These are phyloP conservation scores for Brachypalpus laphriformis DNA, from an alignment of 2,888 invertebrate genomes.

Conservation along the genomic window DNA sequence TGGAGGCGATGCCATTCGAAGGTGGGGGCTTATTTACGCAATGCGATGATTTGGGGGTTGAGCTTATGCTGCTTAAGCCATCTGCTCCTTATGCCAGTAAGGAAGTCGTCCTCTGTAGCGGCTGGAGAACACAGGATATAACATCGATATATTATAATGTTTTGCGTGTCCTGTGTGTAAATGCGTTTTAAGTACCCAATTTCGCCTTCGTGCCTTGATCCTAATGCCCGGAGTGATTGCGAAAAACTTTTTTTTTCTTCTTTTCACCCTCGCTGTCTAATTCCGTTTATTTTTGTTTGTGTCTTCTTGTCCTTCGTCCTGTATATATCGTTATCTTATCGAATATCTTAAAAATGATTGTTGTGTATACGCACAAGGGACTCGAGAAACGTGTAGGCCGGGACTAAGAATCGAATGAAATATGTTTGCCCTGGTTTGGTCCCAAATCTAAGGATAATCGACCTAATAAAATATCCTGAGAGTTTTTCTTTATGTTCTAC, in stretches of 20 bases:
- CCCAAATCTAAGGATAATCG: conserved; percentile 72
- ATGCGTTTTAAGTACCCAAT: conserved; percentile 76
- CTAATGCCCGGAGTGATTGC: conserved; percentile 68
- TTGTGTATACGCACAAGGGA: conserved; percentile 18
- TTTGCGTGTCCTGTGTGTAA: conserved; percentile 76
- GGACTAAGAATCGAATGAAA: conserved; percentile 48
- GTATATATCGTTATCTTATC: conserved; percentile 68
- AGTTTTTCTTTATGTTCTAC: neutral
- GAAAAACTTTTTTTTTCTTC: conserved; percentile 38
- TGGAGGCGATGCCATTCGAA: neutral
- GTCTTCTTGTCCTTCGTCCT: conserved; percentile 41
- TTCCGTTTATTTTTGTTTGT: conserved; percentile 13
- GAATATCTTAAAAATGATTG: conserved; percentile 71
- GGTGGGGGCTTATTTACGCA: conserved; percentile 66
- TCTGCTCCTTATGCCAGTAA: conserved; percentile 53
- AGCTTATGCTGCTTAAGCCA: conserved; percentile 53
- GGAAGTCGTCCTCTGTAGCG: neutral
- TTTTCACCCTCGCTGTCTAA: conserved; percentile 11
- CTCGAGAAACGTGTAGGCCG: conserved; percentile 9
- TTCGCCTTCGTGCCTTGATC: conserved; percentile 74
- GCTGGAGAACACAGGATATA: conserved; percentile 66
- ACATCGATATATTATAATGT: conserved; percentile 76
- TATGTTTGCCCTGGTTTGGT: conserved; percentile 44
- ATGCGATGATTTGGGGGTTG: conserved; percentile 67
- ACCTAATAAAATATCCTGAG: conserved; percentile 64